Percentiles rank a stretch among this genome's conserved stretches.
These are phyloP conservation scores for Alectura lathami DNA, from an alignment of 2,113 vertebrate species.

Conservation along the genomic window DNA sequence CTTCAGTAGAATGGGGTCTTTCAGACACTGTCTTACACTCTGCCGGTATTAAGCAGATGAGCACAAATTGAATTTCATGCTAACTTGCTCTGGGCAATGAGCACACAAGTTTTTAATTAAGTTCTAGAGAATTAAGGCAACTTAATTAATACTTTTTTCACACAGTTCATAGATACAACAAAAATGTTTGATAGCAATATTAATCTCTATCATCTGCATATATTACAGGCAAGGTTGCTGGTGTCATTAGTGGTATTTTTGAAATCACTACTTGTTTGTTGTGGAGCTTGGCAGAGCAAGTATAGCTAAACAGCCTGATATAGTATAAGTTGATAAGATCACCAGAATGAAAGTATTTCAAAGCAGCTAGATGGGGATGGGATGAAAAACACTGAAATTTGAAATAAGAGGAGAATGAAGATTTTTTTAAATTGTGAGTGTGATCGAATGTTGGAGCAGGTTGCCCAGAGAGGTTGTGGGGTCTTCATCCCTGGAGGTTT, in stretches of 20 bases:
- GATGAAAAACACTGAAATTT: background rate
- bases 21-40: background rate
- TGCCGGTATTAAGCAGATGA: slow-evolving; percentile 5
- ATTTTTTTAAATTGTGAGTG: background rate
- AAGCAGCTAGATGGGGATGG: background rate
- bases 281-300: background rate
- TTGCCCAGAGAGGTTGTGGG: background rate
- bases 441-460: background rate
- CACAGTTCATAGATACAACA: background rate
- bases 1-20: background rate
- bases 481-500: background rate
- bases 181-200: background rate
- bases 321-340: background rate
- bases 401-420: background rate
- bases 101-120: slow-evolving; percentile 43
- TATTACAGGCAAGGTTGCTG: background rate
- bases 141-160: background rate
- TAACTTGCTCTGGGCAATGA: slow-evolving; percentile 26
- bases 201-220: background rate
- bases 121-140: slow-evolving; percentile 37
- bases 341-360: background rate
- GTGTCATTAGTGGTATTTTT: background rate
- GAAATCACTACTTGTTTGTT: background rate
- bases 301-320: background rate
- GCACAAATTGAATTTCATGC: slow-evolving; percentile 60